Evolutionary conservation across 2,888 invertebrate genomes (phyloP).

Genomic region (Melanotus villosus): DNA sequence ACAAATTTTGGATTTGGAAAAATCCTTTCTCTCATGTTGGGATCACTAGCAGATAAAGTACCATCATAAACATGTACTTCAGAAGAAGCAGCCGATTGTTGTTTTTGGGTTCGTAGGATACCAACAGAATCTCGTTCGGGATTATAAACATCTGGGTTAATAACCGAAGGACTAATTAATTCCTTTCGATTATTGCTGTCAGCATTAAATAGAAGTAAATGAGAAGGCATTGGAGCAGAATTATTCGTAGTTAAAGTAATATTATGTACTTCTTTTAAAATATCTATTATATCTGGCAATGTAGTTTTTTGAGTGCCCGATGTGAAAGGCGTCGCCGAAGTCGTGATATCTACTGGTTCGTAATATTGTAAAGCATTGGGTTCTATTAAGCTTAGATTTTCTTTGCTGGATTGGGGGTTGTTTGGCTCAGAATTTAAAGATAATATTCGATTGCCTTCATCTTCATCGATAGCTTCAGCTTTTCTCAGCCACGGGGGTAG

Average conservation of each 20-base stretch:
- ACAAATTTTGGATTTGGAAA: constrained; percentile 16
- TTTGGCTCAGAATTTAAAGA: neutral
- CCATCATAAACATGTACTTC: constrained; percentile 7
- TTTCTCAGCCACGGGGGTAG: neutral
- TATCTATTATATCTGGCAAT: constrained; percentile 21
- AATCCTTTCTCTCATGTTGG: neutral
- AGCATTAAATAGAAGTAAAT: constrained; percentile 13
- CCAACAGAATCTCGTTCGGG: neutral
- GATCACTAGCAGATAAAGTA: neutral
- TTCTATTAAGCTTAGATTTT: neutral
- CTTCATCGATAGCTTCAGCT: neutral
- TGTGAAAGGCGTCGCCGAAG: constrained; percentile 1
- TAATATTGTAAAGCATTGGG: constrained; percentile 15
- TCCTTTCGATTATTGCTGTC: too few species aligned
- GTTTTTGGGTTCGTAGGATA: neutral
- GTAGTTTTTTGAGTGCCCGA: constrained; percentile 25
- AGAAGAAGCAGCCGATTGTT: neutral
- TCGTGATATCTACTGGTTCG: neutral
- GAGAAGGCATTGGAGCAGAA: neutral
- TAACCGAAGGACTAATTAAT: too few species aligned
- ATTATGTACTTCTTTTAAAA: constrained; percentile 22
- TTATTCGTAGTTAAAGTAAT: constrained; percentile 9
- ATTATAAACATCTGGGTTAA: neutral
- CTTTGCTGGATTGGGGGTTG: neutral
- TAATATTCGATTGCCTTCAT: neutral